Base-by-base conservation (phyloP, 2,797 vertebrate genomes). In the Bradypodion pumilum region DNA sequence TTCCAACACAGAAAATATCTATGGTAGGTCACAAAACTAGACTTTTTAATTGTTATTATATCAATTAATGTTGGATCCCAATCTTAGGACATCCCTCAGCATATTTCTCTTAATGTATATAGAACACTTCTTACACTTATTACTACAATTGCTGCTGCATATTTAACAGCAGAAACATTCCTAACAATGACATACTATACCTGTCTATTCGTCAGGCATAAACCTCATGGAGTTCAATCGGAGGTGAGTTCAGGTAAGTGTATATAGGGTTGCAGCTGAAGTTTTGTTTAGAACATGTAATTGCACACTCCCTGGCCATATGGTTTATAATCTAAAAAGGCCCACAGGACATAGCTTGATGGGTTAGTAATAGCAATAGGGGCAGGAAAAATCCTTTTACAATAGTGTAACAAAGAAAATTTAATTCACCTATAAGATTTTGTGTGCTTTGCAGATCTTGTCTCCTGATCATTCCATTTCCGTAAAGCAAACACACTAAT, bases 391-490 rank as follows among this genome's bases (percentile, higher is more conserved):
- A 46, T 5, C 4, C 15, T 2, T 63, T 60, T 75, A 16, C 7
- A 63, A 35, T 6, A 23, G 29, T 91, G 87, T 82, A 91, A 93
- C 59, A 91, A 92, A 89, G 87, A 83, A 90, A 93, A 88, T 78
- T 89, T 89, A 87, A 88, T 88, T 84, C 25, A 84, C 86, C 85
- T 87, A 86, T 88, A 83, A 7, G 29, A 21, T 32, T 74, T 16
- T n/a, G 15, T 52, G 42, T 16, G 10, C 60, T 42, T 21, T 23
- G 27, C 40, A 65, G 76, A 60, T 29, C n/a, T 23, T 65, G 8
- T 65, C 60, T 76, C 66, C 90, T 73, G 5, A 10, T 77, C 84
- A 60, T 0, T 0, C 73, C 65, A 9, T 23, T 68, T 59, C 44
- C 40, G 29, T 63, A 75, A 68, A 65, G 15, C 16, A 75, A 76